These are phyloP conservation scores for Leptinotarsa haldemani DNA, from an alignment of 2,888 invertebrate genomes.

Conservation along the genomic window DNA sequence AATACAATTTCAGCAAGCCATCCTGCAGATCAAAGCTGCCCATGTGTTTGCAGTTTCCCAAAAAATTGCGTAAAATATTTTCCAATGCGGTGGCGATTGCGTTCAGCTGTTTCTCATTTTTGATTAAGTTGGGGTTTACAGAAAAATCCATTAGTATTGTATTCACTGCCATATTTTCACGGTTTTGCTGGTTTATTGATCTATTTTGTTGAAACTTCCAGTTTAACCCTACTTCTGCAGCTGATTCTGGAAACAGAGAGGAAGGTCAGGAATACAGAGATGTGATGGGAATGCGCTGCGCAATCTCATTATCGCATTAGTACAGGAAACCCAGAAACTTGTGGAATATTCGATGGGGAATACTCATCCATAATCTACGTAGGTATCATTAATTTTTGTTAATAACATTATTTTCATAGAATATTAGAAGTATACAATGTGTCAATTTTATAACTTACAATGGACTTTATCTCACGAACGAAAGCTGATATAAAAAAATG, in stretches of 20 bases:
- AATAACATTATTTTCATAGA: not conserved
- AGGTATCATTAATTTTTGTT: not conserved
- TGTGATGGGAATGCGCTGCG: not conserved
- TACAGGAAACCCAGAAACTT: not conserved
- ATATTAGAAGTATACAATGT: not conserved
- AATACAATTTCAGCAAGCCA: slow-evolving; percentile 77
- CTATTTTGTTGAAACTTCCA: not conserved
- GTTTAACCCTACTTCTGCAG: slow-evolving; percentile 8
- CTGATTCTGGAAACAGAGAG: slow-evolving; percentile 2
- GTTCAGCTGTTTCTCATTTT: slow-evolving; percentile 76
- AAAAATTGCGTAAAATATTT: slow-evolving; percentile 77
- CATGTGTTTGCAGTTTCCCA: slow-evolving; percentile 77
- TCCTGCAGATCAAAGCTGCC: slow-evolving; percentile 77
- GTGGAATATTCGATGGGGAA: not conserved
- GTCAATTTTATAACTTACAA: too few relatives aligned
- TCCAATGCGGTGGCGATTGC: slow-evolving; percentile 76
- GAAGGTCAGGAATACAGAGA: slow-evolving; percentile 5
- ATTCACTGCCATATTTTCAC: slow-evolving; percentile 77
- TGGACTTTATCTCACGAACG: too few relatives aligned
- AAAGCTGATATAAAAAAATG: too few relatives aligned
- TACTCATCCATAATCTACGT: not conserved
- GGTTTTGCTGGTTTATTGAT: not conserved
- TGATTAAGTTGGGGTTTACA: slow-evolving; percentile 76
- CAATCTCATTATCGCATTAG: not conserved
- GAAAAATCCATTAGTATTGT: slow-evolving; percentile 85